These are phyloP conservation scores for Zosterops pallidus DNA, from an alignment of 2,113 vertebrate species.

Conservation along the genomic window DNA sequence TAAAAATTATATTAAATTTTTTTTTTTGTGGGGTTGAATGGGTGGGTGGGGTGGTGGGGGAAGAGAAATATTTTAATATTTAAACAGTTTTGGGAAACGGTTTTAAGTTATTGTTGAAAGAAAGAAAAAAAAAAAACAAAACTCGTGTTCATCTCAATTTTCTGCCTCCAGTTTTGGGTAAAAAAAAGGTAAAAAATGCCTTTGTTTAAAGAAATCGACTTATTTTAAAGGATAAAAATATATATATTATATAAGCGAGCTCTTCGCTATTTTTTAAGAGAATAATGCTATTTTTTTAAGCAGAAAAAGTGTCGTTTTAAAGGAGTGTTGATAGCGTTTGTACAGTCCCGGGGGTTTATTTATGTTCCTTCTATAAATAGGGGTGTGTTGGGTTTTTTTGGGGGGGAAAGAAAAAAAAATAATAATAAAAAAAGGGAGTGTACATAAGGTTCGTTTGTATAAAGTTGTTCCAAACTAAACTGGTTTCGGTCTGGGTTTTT, in stretches of 20 bases:
- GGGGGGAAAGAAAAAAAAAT: background rate
- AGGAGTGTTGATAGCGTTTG: slow-evolving; percentile 50
- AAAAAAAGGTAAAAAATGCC: background rate
- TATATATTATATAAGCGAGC: background rate
- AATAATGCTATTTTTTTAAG: slow-evolving; percentile 62
- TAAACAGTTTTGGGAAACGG: slow-evolving; percentile 17
- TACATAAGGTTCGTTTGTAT: slow-evolving; percentile 61
- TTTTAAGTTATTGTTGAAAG: slow-evolving; percentile 63
- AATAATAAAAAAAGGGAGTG: background rate
- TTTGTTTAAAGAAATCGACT: slow-evolving; percentile 11
- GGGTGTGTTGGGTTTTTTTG: background rate
- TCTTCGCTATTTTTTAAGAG: slow-evolving; percentile 59
- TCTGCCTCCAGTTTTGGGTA: slow-evolving; percentile 1
- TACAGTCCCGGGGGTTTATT: slow-evolving; percentile 68
- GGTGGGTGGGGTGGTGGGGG: no score
- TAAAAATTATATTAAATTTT: background rate
- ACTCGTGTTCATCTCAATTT: background rate
- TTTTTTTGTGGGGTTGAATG: no score
- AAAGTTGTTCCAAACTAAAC: slow-evolving; percentile 54
- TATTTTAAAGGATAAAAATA: background rate
- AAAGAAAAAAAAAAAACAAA: background rate
- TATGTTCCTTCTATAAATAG: slow-evolving; percentile 70
- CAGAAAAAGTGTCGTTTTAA: slow-evolving; percentile 19
- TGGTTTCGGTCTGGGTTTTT: background rate
- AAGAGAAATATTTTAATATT: slow-evolving; percentile 38